These are phyloP conservation scores for Rhaphigaster nebulosa DNA, from an alignment of 2,888 invertebrate genomes.

Conservation along the genomic window DNA sequence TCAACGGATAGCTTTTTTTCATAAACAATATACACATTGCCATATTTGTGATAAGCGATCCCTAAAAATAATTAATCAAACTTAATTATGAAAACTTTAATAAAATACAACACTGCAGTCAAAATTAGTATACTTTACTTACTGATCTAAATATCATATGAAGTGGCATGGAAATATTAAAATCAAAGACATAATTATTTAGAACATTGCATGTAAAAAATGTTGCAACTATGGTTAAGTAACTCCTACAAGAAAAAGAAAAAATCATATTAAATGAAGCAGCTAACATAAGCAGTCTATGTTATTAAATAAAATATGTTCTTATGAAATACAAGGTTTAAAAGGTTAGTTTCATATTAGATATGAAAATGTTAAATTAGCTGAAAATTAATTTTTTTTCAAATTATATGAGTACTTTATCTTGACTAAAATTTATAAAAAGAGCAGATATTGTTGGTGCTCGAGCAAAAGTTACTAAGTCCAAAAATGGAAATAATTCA, in stretches of 20 bases:
- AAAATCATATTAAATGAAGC: not conserved
- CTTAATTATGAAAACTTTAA: conserved; percentile 48
- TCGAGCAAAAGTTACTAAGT: too few species aligned
- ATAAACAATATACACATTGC: conserved; percentile 92
- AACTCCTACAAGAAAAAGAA: conserved; percentile 73
- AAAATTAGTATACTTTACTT: conserved; percentile 68
- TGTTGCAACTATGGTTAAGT: conserved; percentile 85
- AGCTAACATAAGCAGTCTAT: not conserved
- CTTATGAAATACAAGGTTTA: not conserved
- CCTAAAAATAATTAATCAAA: conserved; percentile 72
- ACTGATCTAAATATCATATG: conserved; percentile 89
- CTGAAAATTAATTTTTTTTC: too few species aligned
- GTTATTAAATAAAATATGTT: too few species aligned
- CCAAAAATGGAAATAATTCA: too few species aligned
- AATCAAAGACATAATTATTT: conserved; percentile 95
- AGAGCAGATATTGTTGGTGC: too few species aligned
- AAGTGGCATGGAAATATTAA: conserved; percentile 96
- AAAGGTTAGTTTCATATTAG: not conserved
- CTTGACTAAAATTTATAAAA: too few species aligned
- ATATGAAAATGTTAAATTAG: not conserved
- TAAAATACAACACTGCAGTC: not conserved
- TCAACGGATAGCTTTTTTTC: conserved; percentile 82
- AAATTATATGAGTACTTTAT: too few species aligned
- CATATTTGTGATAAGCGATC: conserved; percentile 95
- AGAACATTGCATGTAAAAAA: conserved; percentile 93